Percentiles rank a stretch among this genome's conserved stretches.
phyloP scores from a whole-genome alignment of 1,140 invertebrate genomes.

The Phthorimaea operculella region DNA sequence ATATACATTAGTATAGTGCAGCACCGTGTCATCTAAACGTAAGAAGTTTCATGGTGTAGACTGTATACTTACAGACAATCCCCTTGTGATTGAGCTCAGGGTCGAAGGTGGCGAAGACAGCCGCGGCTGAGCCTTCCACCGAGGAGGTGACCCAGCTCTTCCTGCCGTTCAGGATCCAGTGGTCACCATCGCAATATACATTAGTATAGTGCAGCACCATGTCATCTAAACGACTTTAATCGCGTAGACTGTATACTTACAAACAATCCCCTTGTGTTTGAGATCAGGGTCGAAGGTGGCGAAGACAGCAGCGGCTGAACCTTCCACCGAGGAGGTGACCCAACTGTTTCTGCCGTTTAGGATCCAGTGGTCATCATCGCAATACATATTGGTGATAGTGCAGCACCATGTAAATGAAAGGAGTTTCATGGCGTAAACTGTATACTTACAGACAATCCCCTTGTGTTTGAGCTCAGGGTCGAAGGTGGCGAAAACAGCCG shows the following conservation, averaged over 20 bases:
- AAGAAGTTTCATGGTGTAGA: no score
- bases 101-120: constrained; percentile 83
- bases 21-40: no score
- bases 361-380: constrained; percentile 72
- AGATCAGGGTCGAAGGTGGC: constrained; percentile 78
- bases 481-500: constrained; percentile 80
- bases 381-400: no score
- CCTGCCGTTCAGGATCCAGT: constrained; percentile 80
- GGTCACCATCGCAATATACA: constrained; percentile 70
- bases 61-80: constrained; percentile 36
- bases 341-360: constrained; percentile 85
- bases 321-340: constrained; percentile 82
- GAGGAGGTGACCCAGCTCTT: constrained; percentile 87
- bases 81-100: constrained; percentile 75
- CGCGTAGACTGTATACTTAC: no score
- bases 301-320: constrained; percentile 77
- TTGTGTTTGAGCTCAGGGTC: constrained; percentile 78
- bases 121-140: constrained; percentile 74
- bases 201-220: no score
- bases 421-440: no score
- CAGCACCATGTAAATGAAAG: no score
- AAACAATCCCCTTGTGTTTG: constrained; percentile 71
- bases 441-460: constrained; percentile 49
- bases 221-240: no score
- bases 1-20: no score